Evolutionary conservation across 1,140 invertebrate species (phyloP), one percentile per base, ranked within the genome.

Genomic region (Rhopalosiphum maidis): DNA sequence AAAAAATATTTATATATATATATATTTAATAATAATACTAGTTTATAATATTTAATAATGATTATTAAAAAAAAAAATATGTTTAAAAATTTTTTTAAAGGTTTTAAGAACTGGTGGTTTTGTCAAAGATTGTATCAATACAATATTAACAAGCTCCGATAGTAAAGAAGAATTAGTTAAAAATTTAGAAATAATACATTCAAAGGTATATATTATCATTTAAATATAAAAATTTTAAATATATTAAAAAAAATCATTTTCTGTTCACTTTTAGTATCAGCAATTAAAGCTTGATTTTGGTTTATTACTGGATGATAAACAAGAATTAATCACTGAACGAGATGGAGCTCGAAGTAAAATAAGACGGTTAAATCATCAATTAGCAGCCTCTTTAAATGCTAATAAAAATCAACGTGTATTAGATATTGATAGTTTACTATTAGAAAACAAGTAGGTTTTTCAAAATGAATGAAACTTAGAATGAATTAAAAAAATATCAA

Each of bases 331-430:
- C 41, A 97, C 96, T 25, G 97, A 98, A 95, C 95, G 97, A 94
- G 97, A 98, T 95, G 97, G 97, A n/a, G 98, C 98, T 94, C 97
- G 97, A 95, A 97, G 96, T 94, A 98, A 98, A 95, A 97, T 97
- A 30, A 97, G 98, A 95, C 95, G 97, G 60, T 96, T 98, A 8
- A 98, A 98, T 95, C 96, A 97, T 94, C 97, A 98, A 95, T 96
- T 98, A 23, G 97, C 97, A 94, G 97, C 96, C 94, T 96, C 98
- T 7, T 95, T 98, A 0, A 96, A 96, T 94, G 96, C 94, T 95
- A 94, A 96, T 95, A 94, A 95, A 95, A 94, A 94, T 1, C 95
- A 96, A 93, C 95, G 97, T 37, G 95, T 98, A n/a, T 54, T 93
- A 85, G 98, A 98, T 95, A 96, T 98, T 94, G 98, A 98, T 96